Conservation (phyloP, 2,888 invertebrate species). For the Latrodectus hesperus region DNA sequence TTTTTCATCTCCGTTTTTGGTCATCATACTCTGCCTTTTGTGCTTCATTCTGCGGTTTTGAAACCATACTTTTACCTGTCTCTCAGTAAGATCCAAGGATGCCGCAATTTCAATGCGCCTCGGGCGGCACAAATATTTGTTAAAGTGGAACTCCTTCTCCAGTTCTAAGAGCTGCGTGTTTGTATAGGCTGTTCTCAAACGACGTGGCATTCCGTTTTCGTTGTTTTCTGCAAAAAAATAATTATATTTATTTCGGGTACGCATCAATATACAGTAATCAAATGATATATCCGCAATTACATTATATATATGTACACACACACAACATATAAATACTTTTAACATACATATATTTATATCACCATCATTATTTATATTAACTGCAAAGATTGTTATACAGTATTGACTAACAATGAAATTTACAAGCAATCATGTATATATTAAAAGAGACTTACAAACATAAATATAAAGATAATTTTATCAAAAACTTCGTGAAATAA, state of each 20-base stretch:
- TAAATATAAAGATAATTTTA: too few relatives aligned
- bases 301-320: too few relatives aligned
- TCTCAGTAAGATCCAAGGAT: conserved; percentile 82
- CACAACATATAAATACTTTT: too few relatives aligned
- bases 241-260: neutral
- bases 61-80: conserved; percentile 92
- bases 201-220: conserved; percentile 72
- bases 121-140: conserved; percentile 85
- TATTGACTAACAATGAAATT: too few relatives aligned
- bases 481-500: too few relatives aligned
- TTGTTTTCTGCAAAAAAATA: conserved; percentile 57
- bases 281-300: too few relatives aligned
- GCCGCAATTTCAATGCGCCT: conserved; percentile 85
- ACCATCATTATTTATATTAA: too few relatives aligned
- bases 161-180: conserved; percentile 85
- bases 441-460: too few relatives aligned
- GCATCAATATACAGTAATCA: neutral
- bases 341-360: too few relatives aligned
- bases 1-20: conserved; percentile 71
- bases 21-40: conserved; percentile 72
- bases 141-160: conserved; percentile 86
- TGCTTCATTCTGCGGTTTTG: conserved; percentile 85
- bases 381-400: too few relatives aligned
- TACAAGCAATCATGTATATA: too few relatives aligned
- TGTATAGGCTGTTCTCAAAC: conserved; percentile 87